Conservation (phyloP, 2,797 vertebrate genomes). For the Nannoperca obscura region DNA sequence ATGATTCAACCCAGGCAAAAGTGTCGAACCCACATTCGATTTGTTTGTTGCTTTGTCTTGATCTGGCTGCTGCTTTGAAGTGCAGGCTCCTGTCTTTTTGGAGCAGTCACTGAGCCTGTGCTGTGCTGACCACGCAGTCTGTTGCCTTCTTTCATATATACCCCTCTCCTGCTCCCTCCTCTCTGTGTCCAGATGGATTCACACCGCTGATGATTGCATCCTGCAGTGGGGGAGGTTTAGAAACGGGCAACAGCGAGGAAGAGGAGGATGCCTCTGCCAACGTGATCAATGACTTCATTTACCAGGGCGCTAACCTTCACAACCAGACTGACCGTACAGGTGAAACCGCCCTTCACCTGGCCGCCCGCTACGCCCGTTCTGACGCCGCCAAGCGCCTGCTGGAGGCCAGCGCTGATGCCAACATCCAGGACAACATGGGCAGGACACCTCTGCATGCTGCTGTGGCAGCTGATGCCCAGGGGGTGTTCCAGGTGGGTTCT, state of each 20-base stretch:
- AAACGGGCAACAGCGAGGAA: constrained; percentile 95
- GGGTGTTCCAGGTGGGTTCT: constrained; percentile 93
- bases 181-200: constrained; percentile 89
- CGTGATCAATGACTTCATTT: constrained; percentile 97
- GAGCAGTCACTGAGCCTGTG: constrained; percentile 19
- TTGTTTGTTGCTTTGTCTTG: constrained; percentile 82
- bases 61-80: constrained; percentile 80
- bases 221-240: constrained; percentile 96
- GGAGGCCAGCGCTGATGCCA: constrained; percentile 96
- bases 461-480: constrained; percentile 95
- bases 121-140: constrained; percentile 62
- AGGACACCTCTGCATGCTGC: constrained; percentile 94
- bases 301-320: constrained; percentile 96
- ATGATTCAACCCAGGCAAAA: constrained; percentile 77
- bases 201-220: constrained; percentile 98
- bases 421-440: constrained; percentile 98
- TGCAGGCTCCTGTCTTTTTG: constrained; percentile 40
- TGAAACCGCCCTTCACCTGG: constrained; percentile 95
- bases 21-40: constrained; percentile 82
- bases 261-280: constrained; percentile 94
- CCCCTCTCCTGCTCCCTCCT: neutral
- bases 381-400: constrained; percentile 96
- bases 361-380: constrained; percentile 94
- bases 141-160: constrained; percentile 10
- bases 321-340: constrained; percentile 98